Base-by-base conservation (phyloP, 2,888 invertebrate species). In the Scrobipalpa costella region DNA sequence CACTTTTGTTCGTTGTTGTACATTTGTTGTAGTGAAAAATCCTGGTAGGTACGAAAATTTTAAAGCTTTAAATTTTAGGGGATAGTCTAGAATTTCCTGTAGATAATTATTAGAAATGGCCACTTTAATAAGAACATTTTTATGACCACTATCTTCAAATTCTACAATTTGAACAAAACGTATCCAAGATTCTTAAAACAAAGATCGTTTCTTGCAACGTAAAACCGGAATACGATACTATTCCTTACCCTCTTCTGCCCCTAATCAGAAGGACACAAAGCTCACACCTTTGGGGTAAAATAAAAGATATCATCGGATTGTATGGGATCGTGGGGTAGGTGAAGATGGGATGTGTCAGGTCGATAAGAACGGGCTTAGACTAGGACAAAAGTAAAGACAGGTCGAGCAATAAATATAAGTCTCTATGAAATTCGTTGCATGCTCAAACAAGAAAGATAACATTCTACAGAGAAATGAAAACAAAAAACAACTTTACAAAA, bases 321-420 rank as follows among this genome's bases (percentile, higher is more conserved):
- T 52, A 13, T 52, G 21, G 21, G 21, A 21, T 21, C 50, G 21
- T 21, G 11, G 17, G 27, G 9, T 6, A 21, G 6, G 44, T 13
- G 47, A 7, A 52, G 50, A 52, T 52, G 21, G 50, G 50, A 21
- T 52, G 50, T 52, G 50, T 52, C 50, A 52, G 50, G 13, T 68
- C 72, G 74, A 76, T 74, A 74, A 73, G 67, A 62, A 62, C 67
- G 21, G 57, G n/a, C 67, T 72, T 69, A 73, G 44, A 44, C n/a
- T 44, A 44, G 7, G n/a, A 44, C n/a, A 44, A 44, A 44, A 3
- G 40, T 44, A 15, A 15, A 44, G n/a, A 44, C 27, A 27, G 27
- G 0, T n/a, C 5, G 44, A n/a, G 40, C 3, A 11, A 27, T 27
- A 27, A 27, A 27, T 27, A 27, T 5, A 27, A 27, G 5, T 27